phyloP scores from a whole-genome alignment of 2,888 invertebrate species.

The Eucera pruinosa region DNA sequence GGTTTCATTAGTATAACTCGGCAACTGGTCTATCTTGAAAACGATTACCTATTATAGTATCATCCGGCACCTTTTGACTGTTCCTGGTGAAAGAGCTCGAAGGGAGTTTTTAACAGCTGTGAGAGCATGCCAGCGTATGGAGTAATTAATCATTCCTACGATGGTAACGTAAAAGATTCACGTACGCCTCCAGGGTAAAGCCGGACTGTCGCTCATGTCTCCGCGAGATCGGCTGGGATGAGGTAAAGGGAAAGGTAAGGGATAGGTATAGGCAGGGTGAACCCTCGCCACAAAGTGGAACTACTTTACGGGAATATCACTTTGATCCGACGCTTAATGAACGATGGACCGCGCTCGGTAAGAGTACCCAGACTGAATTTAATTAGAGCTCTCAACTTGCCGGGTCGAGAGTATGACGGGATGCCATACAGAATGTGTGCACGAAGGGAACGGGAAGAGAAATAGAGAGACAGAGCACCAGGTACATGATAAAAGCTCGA shows the following conservation, averaged over 20 bases:
- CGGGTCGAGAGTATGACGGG: slow-evolving; percentile 70
- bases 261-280: slow-evolving; percentile 59
- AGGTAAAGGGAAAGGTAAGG: slow-evolving; percentile 61
- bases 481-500: slow-evolving; percentile 67
- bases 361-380: slow-evolving; percentile 82
- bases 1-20: slow-evolving; percentile 33
- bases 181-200: slow-evolving; percentile 57
- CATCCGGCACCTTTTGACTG: slow-evolving; percentile 32
- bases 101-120: slow-evolving; percentile 35
- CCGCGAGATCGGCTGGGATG: slow-evolving; percentile 33
- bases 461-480: slow-evolving; percentile 51
- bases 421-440: slow-evolving; percentile 66
- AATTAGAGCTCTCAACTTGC: slow-evolving; percentile 82
- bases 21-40: slow-evolving; percentile 18
- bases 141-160: slow-evolving; percentile 68
- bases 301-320: slow-evolving; percentile 81
- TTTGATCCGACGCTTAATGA: slow-evolving; percentile 82
- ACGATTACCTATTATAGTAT: slow-evolving; percentile 40
- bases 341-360: slow-evolving; percentile 79
- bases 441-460: slow-evolving; percentile 36
- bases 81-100: slow-evolving; percentile 21
- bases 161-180: slow-evolving; percentile 67
- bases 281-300: slow-evolving; percentile 72
- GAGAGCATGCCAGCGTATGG: slow-evolving; percentile 38
- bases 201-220: slow-evolving; percentile 51